Evolutionary conservation across 2,888 invertebrate genomes (phyloP), one percentile per base, ranked within the genome.

Genomic region (Folsomia manolachei): DNA sequence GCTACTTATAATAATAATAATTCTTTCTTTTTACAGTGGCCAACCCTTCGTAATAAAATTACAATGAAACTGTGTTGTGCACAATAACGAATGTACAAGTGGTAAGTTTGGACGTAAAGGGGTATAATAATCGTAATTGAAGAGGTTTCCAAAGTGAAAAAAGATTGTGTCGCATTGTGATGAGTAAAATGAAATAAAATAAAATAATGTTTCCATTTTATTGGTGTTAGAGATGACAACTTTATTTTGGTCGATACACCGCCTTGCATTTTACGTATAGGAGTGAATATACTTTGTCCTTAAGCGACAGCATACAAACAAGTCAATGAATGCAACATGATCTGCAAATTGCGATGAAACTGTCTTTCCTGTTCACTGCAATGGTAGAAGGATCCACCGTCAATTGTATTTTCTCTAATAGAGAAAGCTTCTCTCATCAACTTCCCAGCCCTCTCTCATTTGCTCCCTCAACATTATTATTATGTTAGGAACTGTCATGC

Each of bases 281-380:
- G n/a, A n/a, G n/a, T n/a, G n/a, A n/a, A n/a, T 39, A 39, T 14
- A 39, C 39, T 14, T 39, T 39, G 4, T 14, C 14, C 39, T 39
- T 14, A 39, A 9, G 7, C 39, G 7, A 39, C 14, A 4, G 4
- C 39, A 39, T 39, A 39, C 39, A 39, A 39, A 39, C 39, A 39
- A 39, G 39, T 39, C 14, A 4, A 24, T 51, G 69, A 60, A 62
- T 71, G 39, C 64, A 53, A 70, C 76, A 73, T 76, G 78, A 78
- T 78, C 73, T 74, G 78, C 78, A 73, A 78, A 78, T 78, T 76
- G 75, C 69, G 71, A 73, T 71, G 73, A 70, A 21, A 39, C 39
- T 39, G 4, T 39, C 39, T 39, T 39, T 14, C 14, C 14, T 39
- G 39, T 39, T 39, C 39, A 39, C n/a, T 71, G 71, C 73, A 69